Evolutionary conservation across 2,888 invertebrate genomes (phyloP).

Genomic region (Drosophila cyrtoloma): DNA sequence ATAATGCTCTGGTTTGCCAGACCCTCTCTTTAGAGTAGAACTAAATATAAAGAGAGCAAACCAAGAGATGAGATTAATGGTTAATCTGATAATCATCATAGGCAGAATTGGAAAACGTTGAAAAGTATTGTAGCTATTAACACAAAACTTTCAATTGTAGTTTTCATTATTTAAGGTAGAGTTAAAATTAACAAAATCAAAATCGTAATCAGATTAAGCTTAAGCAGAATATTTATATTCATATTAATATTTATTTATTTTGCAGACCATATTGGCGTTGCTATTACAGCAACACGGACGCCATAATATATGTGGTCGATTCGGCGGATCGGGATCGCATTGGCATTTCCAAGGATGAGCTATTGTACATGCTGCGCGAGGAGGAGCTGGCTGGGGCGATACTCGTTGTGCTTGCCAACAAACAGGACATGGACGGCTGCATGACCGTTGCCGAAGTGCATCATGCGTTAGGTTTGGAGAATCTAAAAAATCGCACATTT

Average conservation of each 20-base stretch:
- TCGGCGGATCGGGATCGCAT: constrained; percentile 99
- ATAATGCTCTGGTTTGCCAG: not conserved
- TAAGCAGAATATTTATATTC: not conserved
- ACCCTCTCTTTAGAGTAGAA: not conserved
- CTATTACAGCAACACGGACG: constrained; percentile 99
- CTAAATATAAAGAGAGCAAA: not conserved
- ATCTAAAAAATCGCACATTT: constrained; percentile 98
- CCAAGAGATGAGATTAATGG: not conserved
- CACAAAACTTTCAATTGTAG: not conserved
- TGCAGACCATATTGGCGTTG: constrained; percentile 99
- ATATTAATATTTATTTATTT: not conserved
- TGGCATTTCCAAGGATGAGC: constrained; percentile 99
- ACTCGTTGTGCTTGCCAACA: constrained; percentile 98
- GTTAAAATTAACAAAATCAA: not conserved
- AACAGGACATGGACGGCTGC: constrained; percentile 99
- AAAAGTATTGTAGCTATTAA: not conserved
- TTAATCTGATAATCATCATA: not conserved
- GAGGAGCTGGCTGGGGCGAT: constrained; percentile 98
- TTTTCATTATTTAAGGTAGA: not conserved
- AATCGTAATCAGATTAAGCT: not conserved
- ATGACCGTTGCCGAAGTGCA: constrained; percentile 98
- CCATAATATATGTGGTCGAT: constrained; percentile 99
- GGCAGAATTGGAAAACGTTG: not conserved
- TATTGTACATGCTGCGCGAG: constrained; percentile 99
- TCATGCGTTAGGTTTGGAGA: constrained; percentile 97